Evolutionary conservation across 2,113 vertebrate genomes (phyloP), one percentile per base, ranked within the genome.

Genomic region (Atlantisia rogersi): DNA sequence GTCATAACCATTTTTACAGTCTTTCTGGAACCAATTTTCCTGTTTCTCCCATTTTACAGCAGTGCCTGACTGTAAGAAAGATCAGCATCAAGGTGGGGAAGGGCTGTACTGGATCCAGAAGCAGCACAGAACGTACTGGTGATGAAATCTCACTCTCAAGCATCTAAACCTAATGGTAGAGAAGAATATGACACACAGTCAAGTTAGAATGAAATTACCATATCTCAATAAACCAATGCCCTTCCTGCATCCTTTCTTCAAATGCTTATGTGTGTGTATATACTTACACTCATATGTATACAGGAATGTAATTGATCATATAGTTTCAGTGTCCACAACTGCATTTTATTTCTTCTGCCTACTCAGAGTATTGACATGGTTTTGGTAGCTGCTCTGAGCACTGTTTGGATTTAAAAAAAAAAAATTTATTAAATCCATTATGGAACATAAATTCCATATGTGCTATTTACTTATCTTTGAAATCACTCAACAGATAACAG

Each of bases 61-160:
- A 60, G 26, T 25, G 15, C 21, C 32, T 78, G 8, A 5, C 9
- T 63, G 15, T 53, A 31, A 31, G 9, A 62, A 64, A 7, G 15
- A 2, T 70, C 37, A 24, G 6, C 58, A 5, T 62, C n/a, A 79
- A 52, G 0, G 1, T 6, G 4, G 3, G 11, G 12, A 82, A 64
- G 7, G 21, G 18, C 3, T 2, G 1, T 31, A 5, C 6, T 44
- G 13, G 10, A 52, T 24, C 12, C 31, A 19, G 13, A 59, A 63
- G 8, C 6, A 32, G 3, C 25, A 44, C 29, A 74, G 10, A 68
- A 56, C 2, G 60, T 32, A 62, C 6, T 14, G 10, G 8, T 53
- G 35, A 53, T 0, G 0, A 83, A 91, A 78, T 26, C 11, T 76
- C 50, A 55, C 21, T 28, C 70, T 59, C 0, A 2, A 35, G 29